Percentiles rank a stretch among this genome's conserved stretches.
Evolutionary conservation across 2,888 invertebrate species (phyloP).

Genomic region (Graphium colonna): DNA sequence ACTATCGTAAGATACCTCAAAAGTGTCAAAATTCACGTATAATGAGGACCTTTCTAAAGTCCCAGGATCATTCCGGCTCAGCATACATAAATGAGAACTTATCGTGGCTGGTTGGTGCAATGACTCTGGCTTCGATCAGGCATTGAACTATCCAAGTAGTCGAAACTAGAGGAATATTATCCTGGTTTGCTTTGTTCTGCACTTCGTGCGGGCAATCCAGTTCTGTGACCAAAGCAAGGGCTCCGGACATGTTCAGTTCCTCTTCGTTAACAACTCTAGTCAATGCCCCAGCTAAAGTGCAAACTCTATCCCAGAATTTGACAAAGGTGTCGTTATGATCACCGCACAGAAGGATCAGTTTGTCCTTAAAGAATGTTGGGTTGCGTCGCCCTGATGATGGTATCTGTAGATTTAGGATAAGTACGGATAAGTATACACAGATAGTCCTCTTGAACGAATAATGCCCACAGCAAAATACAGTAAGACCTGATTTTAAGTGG

Average conservation of each 20-base stretch:
- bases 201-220: slow-evolving; percentile 79
- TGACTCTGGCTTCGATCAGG: slow-evolving; percentile 80
- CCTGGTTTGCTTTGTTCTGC: slow-evolving; percentile 75
- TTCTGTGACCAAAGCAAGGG: slow-evolving; percentile 81
- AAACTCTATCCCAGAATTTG: slow-evolving; percentile 82
- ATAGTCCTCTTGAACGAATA: too few relatives aligned
- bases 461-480: too few relatives aligned
- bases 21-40: slow-evolving; percentile 75
- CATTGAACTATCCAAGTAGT: slow-evolving; percentile 86
- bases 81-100: slow-evolving; percentile 77
- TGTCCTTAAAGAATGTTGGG: slow-evolving; percentile 69
- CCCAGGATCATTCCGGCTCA: slow-evolving; percentile 78
- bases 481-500: too few relatives aligned
- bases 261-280: slow-evolving; percentile 71
- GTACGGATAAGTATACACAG: too few relatives aligned
- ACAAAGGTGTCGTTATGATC: slow-evolving; percentile 74
- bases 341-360: slow-evolving; percentile 70
- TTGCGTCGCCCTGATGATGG: slow-evolving; percentile 49
- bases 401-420: slow-evolving; percentile 45
- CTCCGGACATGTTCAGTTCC: slow-evolving; percentile 67
- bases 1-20: slow-evolving; percentile 36
- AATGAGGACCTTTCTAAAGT: slow-evolving; percentile 69
- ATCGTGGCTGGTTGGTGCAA: slow-evolving; percentile 69
- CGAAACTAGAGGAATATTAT: slow-evolving; percentile 83
- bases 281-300: slow-evolving; percentile 77